Base-by-base conservation (phyloP, 2,113 vertebrate species). In the Saguinus imperator region DNA sequence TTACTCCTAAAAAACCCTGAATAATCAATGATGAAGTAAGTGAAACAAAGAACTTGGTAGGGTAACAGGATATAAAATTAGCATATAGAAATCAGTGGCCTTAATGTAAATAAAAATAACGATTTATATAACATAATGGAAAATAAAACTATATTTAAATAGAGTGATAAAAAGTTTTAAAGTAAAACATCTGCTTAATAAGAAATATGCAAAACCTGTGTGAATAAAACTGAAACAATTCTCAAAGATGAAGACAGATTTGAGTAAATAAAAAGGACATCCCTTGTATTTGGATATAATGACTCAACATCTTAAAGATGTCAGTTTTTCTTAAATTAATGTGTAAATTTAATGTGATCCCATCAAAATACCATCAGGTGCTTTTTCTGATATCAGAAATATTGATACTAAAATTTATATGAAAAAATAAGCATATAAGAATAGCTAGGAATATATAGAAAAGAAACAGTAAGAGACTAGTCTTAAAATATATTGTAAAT, bases 201-300 rank as follows among this genome's bases (percentile, higher is more conserved):
- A 75, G 27, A 93, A 80, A 85, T 52, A 18, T 70, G 1, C 17
- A 89, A 89, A 86, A 85, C 9, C 14, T 45, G 9, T 37, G 52
- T 75, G 75, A 50, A 88, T 21, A 91, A 90, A 55, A 80, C 57
- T 77, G 79, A 87, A 87, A 95, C 7, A 57, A 55, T 79, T 95
- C 16, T 89, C 18, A 32, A 83, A 89, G 52, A 83, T 16, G 79
- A 16, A 94, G 86, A 93, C 55, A 87, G 27, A 92, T 52, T 43
- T 35, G 40, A 73, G 8, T 29, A 89, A 75, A 73, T 77, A 27
- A n/a, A 77, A 76, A 95, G n/a, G 25, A 5, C 35, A 70, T 57
- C 2, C 6, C 3, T 94, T 96, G 25, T 75, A 94, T 87, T 93
- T 93, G 13, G n/a, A 84, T 43, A 91, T 58, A 82, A 55, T 89